Base-by-base conservation (phyloP, 2,888 invertebrate species). In the Lycocerus yunnanus region DNA sequence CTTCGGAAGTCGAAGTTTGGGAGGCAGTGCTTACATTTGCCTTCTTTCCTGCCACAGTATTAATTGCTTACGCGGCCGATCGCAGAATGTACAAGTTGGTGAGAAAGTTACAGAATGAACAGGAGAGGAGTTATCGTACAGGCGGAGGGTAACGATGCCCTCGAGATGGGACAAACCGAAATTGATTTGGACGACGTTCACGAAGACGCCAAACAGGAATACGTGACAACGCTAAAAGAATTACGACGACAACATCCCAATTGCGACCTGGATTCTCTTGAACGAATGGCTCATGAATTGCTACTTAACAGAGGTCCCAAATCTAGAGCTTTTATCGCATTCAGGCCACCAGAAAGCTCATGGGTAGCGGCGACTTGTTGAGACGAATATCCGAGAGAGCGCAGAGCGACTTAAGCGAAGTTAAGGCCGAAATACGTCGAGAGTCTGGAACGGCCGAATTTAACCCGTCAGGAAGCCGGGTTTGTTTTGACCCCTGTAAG, bases 51-150 rank as follows among this genome's bases (percentile, higher is more conserved):
- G 91, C 95, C 21, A 99, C 98, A 16, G 99, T 99, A 0, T 86
- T 96, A 72, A 97, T 98, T 71, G 99, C 99, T 1, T 99, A 98
- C 87, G 94, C 97, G 69, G 98, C 99, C 68, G 99, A 99, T 86
- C 92, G 96, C 71, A 91, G 95, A 20, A 90, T 97, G 71, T 95
- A 96, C 88, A 97, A 95, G 87, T 95, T 94, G 84, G 89, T 96
- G 75, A 92, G 94, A 97, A 88, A 93, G 95, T 78, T 98, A 97
- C 87, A 89, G 97, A 75, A 94, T 97, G 88, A 97, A 96, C 84
- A 92, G 94, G 83, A 91, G 96, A 68, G 97, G 97, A 69, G 94
- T 97, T 11, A 96, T 97, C 80, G 95, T 97, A 9, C 95, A 96
- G 86, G 93, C 90, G 0, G 96, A 97, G 88, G 92, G 92, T 11